Evolutionary conservation across 2,888 invertebrate species (phyloP).

Genomic region (Choristoneura rosaceana): DNA sequence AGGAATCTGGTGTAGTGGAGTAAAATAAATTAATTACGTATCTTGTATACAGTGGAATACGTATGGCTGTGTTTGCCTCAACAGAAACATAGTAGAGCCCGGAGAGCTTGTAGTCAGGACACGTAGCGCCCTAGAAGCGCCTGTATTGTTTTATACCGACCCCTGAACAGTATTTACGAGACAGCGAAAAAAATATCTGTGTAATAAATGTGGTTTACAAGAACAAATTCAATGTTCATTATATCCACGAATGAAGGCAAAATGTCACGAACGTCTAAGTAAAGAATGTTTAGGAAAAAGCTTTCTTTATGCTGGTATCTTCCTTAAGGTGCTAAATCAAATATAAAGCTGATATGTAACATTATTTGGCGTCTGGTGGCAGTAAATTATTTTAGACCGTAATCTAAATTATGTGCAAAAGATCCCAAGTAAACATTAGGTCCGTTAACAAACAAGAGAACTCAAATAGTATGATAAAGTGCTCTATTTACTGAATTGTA

Average conservation of each 20-base stretch:
- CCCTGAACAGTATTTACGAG: conserved; percentile 53
- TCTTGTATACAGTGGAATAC: conserved; percentile 52
- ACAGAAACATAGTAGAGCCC: conserved; percentile 45
- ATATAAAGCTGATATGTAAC: background rate
- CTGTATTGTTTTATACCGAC: conserved; percentile 63
- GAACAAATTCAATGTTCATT: conserved; percentile 34
- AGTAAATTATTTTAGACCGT: background rate
- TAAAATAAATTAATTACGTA: conserved; percentile 48
- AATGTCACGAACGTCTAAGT: conserved; percentile 33
- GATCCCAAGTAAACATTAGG: conserved; percentile 2
- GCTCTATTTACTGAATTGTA: background rate
- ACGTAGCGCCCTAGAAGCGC: conserved; percentile 59
- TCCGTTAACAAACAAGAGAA: background rate
- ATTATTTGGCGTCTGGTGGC: background rate
- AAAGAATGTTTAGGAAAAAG: conserved; percentile 1
- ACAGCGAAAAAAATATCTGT: conserved; percentile 49
- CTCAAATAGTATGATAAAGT: background rate
- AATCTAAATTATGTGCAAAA: background rate
- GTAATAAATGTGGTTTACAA: conserved; percentile 35
- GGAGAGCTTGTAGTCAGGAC: conserved; percentile 51
- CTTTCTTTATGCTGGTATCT: background rate
- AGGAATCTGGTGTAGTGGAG: conserved; percentile 31
- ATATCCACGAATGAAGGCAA: conserved; percentile 32
- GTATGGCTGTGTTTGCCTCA: conserved; percentile 44
- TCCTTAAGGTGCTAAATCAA: background rate